Evolutionary conservation across 2,888 invertebrate species (phyloP), one percentile per base, ranked within the genome.

Genomic region (Halictus quadricinctus): DNA sequence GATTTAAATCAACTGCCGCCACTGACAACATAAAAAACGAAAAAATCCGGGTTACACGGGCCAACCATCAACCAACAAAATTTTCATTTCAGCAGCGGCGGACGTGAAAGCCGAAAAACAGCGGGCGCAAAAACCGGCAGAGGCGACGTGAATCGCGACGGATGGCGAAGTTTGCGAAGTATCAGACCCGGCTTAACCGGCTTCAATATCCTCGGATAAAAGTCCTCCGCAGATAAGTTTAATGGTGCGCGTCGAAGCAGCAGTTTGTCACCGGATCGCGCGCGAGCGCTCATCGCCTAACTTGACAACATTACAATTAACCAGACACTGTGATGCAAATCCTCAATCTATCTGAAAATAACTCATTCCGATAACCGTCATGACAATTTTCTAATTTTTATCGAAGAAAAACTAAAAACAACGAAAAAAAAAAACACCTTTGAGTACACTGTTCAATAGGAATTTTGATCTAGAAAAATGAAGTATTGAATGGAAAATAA

Each of bases 251-350:
- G 86, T 64, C 75, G 75, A 80, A 80, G 66, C 74, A 54, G 66
- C 29, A 74, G 82, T 85, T 86, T 85, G 82, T 85, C 83, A 85
- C 74, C 25, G 75, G 75, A 80, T 85, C 83, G 76, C 66, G 81
- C 74, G 73, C 64, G 46, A 13, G 18, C 25, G 29, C 13, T 64
- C 64, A 29, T 64, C 58, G 41, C 79, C 72, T 81, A 79, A 72
- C 58, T 70, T 80, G 83, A 86, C 79, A 87, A 80, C 80, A 72
- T 86, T 81, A 87, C 87, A 86, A 87, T 83, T 81, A 86, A 80
- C 86, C 79, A 15, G 83, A 41, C 76, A 15, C 60, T 1, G 25
- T 15, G 25, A 29, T 13, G 15, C 13, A 15, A 25, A 64, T 29
- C 60, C n/a, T 58, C 58, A 10, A 58, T 58, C 58, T 58, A n/a